These are phyloP conservation scores for Acanthochromis polyacanthus DNA, from an alignment of 2,113 vertebrate species.

Conservation along the genomic window DNA sequence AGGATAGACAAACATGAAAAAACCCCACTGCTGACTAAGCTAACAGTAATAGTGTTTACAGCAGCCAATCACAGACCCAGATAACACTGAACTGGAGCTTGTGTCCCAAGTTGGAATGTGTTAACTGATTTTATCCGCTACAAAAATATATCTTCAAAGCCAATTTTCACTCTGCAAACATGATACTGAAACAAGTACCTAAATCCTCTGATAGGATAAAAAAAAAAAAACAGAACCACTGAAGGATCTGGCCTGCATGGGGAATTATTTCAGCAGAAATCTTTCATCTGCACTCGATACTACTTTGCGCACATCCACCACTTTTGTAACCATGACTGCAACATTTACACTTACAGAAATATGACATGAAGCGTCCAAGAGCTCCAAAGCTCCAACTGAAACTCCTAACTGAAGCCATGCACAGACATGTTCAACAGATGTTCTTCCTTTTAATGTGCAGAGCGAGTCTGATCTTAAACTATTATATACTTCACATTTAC, in stretches of 20 bases:
- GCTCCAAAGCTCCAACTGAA: background rate
- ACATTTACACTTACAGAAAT: slow-evolving; percentile 1
- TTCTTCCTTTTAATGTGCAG: background rate
- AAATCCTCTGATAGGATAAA: background rate
- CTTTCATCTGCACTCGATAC: background rate
- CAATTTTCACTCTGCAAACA: background rate
- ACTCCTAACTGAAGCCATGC: slow-evolving; percentile 36
- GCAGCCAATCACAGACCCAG: slow-evolving; percentile 39
- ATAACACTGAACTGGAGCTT: slow-evolving; percentile 29
- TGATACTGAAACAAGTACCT: slow-evolving; percentile 24
- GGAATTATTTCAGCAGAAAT: slow-evolving; percentile 43
- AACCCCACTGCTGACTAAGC: slow-evolving; percentile 54
- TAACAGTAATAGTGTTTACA: slow-evolving; percentile 50
- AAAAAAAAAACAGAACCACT: slow-evolving; percentile 54
- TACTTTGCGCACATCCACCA: background rate
- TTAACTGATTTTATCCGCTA: background rate
- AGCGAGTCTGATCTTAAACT: slow-evolving; percentile 3
- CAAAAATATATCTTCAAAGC: background rate
- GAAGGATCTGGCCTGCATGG: background rate
- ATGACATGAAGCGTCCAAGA: background rate
- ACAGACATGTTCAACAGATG: slow-evolving; percentile 55
- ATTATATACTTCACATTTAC: slow-evolving; percentile 2
- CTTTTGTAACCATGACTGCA: background rate
- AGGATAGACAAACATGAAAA: slow-evolving; percentile 52
- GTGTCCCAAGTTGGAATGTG: slow-evolving; percentile 42